Evolutionary conservation across 2,888 invertebrate genomes (phyloP), one percentile per base, ranked within the genome.

Genomic region (Cephus pygmeus): DNA sequence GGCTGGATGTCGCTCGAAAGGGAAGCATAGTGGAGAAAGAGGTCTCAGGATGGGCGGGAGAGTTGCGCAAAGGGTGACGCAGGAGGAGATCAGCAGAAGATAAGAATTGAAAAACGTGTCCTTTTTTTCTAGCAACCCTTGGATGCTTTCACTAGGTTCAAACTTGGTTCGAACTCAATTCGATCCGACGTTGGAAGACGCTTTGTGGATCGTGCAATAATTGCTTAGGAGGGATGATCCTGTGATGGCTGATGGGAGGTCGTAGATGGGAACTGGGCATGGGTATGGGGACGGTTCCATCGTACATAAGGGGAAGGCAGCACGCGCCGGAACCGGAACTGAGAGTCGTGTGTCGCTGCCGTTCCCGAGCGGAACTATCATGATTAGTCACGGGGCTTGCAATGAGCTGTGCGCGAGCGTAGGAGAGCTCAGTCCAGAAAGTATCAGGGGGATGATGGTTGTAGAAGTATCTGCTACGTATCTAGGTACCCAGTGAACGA

Each of bases 281-380:
- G 56, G 56, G 9, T 56, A 56, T 1, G 9, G 40, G 15, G 6
- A 56, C 2, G 56, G 56, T 56, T 56, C 56, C 23, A 23, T 23
- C 23, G 33, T 4, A 71, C 31, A 74, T 30, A 56, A 77, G 77
- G 76, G 23, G 82, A 78, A 71, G 80, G 83, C 82, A 88, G 87
- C 89, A 89, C 89, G 89, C 89, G 89, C 90, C 91, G 91, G 91
- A 90, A 91, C 87, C 91, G 91, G 91, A 91, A 91, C 89, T 84
- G 87, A 89, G 88, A 89, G 90, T 90, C 90, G 90, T 90, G 90
- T 90, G 90, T 89, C 90, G 88, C 88, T 86, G 89, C 89, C 90
- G 89, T 91, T 91, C 89, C 90, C 90, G 87, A 86, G 87, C 91
- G 91, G 91, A 91, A 91, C 91, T 91, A 91, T 91, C 90, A 88